Evolutionary conservation across 2,113 vertebrate genomes (phyloP).

Genomic region (Felis catus): DNA sequence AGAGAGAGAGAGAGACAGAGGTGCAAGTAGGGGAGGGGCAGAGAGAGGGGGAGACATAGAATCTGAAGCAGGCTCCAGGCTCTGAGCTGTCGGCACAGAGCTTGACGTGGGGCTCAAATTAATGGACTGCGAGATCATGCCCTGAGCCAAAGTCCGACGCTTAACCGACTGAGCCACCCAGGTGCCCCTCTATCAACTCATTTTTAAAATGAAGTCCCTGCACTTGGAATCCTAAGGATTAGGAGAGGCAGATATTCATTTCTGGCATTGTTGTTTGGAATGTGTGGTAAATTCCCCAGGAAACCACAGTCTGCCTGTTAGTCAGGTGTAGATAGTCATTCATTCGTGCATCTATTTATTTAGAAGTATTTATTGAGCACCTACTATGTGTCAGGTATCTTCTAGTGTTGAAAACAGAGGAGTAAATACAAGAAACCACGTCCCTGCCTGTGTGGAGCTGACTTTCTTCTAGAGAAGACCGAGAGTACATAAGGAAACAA

Average conservation of each 20-base stretch:
- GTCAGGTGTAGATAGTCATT: background rate
- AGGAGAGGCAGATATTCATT: background rate
- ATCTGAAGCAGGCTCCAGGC: too few relatives aligned
- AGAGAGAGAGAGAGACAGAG: too few relatives aligned
- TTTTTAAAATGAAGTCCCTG: background rate
- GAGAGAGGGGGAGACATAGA: too few relatives aligned
- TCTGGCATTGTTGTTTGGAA: background rate
- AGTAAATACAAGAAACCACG: background rate
- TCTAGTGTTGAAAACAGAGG: background rate
- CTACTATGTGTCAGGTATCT: background rate
- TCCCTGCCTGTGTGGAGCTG: background rate
- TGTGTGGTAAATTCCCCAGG: background rate
- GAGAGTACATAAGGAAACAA: background rate
- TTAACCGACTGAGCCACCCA: too few relatives aligned
- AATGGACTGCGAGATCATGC: too few relatives aligned
- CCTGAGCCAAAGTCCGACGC: too few relatives aligned
- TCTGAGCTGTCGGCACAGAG: too few relatives aligned
- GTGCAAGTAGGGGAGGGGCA: too few relatives aligned
- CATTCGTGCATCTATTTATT: background rate
- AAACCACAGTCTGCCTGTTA: background rate
- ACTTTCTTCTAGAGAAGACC: background rate
- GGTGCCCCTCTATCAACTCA: background rate
- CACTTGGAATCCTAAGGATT: background rate
- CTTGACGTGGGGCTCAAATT: too few relatives aligned
- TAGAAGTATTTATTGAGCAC: background rate